Evolutionary conservation across 1,140 invertebrate genomes (phyloP), one percentile per base, ranked within the genome.

Genomic region (Drosophila parvula): DNA sequence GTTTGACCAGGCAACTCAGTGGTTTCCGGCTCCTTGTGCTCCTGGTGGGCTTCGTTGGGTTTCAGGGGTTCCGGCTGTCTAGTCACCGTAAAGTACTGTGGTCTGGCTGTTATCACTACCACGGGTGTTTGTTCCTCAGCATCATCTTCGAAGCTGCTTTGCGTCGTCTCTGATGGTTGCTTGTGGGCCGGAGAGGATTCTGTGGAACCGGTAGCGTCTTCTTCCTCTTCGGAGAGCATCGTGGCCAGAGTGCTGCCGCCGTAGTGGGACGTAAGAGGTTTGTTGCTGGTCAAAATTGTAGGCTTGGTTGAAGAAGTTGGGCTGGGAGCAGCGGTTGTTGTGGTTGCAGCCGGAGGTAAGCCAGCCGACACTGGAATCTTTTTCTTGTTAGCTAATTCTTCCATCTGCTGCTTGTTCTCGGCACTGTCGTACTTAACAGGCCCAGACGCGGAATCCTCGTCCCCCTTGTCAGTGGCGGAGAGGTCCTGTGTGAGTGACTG

Each of bases 241-340:
- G 85, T 90, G 27, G 85, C 79, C 47, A 90, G 27, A 1, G 85
- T 90, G 47, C 85, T 90, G 28, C 86, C 85, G 4, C 85, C 85
- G n/a, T 90, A 90, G 44, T 81, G 55, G 2, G 71, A 62, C 0
- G 47, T 55, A 14, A 74, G 36, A 8, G 86, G 86, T 14, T 68
- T 63, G 0, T 22, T 59, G 1, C 70, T 85, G 7, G 45, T 84
- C 9, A 70, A 36, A 12, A 51, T 55, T 5, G 79, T 43, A 9
- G 75, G 64, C n/a, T 47, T 84, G 0, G 56, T 30, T 1, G 81
- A 36, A 6, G 47, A 38, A 6, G 71, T 61, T 4, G 57, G n/a
- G 0, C 10, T 18, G 5, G 44, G 12, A 12, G 36, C 27, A 0
- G 51, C 36, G 8, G 57, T 53, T 0, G 43, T 56, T 4, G 28